Base-by-base conservation (phyloP, 2,113 vertebrate genomes). In the Oryzias celebensis region DNA sequence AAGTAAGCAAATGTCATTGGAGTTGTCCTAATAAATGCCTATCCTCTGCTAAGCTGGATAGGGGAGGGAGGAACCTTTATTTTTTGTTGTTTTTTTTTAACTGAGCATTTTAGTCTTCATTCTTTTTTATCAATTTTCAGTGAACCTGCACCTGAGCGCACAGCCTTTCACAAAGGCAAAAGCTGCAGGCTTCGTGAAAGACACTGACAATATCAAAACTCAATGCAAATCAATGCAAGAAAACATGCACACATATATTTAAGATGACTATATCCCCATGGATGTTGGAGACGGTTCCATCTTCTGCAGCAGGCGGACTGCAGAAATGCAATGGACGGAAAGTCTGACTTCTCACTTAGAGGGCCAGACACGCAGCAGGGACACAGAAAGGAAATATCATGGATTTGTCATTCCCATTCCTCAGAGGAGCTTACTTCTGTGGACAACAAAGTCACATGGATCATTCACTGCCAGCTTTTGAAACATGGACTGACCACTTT, bases 161-260 rank as follows among this genome's bases (percentile, higher is more conserved):
- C 65, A 82, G 72, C 83, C 84, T 86, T 62, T 62, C 50, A 22
- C 67, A 48, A 78, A 71, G 72, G 81, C 77, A 75, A 62, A 77
- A 73, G 74, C 64, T 51, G 77, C 80, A 80, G 84, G 89, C 74
- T 66, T 82, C 8, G 51, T 92, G 60, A 94, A 88, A 89, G 91
- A 90, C 93, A 92, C 93, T 94, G 94, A 93, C 89, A 90, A 84
- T 53, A 81, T 77, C 66, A 70, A 73, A 92, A 88, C 92, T 94
- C 93, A 96, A 97, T 97, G 96, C 96, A 97, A 96, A 94, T 95
- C 96, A 99, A 93, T 95, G 95, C 97, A 99, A 97, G 71, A 75
- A 67, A 75, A 71, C 18, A 26, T 68, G 69, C 70, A 56, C 65
- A 71, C 52, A 62, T 71, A 55, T 81, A 84, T 86, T 82, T 84